phyloP scores from a whole-genome alignment of 2,113 vertebrate genomes.

The Elephantulus edwardii region DNA sequence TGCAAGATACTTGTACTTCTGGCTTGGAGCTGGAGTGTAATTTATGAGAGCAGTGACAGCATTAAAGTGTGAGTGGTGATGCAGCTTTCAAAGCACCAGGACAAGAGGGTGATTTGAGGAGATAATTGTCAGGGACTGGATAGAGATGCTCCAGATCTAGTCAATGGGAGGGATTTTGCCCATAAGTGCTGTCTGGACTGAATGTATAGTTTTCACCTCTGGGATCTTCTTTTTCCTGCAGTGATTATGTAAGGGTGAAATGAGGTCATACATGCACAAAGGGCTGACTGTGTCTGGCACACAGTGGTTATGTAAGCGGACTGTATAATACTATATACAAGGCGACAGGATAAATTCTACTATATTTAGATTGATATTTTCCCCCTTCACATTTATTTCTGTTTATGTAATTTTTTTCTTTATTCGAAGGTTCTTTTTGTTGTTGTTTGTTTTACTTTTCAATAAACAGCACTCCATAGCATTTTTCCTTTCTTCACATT shows the following conservation, averaged over 20 bases:
- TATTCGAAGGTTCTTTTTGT: neutral
- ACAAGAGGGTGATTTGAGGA: no score
- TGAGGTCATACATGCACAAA: neutral
- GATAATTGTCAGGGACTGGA: neutral
- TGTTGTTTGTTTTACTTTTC: neutral
- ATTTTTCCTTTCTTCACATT: neutral
- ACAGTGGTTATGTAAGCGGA: neutral
- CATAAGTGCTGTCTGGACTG: neutral
- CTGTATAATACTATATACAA: neutral
- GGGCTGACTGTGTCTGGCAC: no score
- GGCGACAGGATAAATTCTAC: neutral
- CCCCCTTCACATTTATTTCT: neutral
- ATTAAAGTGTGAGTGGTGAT: neutral
- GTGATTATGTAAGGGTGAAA: neutral
- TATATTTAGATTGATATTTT: neutral
- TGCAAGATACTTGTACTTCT: neutral
- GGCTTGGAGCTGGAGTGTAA: neutral
- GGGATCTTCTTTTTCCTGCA: neutral
- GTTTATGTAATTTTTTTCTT: neutral
- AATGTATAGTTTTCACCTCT: neutral
- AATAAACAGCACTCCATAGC: neutral
- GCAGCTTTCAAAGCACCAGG: neutral
- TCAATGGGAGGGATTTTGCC: no score
- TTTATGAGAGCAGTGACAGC: neutral
- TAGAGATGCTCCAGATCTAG: neutral